Base-by-base conservation (phyloP, 2,888 invertebrate genomes). In the Thecocarcelia acutangulata region DNA sequence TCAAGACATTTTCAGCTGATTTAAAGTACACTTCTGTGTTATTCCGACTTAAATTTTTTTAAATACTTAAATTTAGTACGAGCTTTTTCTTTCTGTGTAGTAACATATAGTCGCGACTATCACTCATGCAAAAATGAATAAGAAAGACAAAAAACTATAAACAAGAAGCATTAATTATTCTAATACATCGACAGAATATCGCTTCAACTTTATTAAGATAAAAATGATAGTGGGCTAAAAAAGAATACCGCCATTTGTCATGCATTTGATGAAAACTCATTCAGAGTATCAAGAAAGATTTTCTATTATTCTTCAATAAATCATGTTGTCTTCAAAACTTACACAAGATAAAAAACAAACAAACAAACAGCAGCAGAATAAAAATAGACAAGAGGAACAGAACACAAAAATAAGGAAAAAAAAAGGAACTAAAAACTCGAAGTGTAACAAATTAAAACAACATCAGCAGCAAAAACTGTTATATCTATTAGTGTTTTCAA, bases 401-500 rank as follows among this genome's bases (percentile, higher is more conserved):
- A 19, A 58, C n/a, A 42, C 12, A 44, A 50, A 40, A 42, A 28
- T 42, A 17, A 24, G 17, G 46, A 56, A n/a, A 9, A 54, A 63
- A 21, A 58, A 56, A 33, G 9, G 33, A 33, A 33, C 1, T 11
- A 37, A 15, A 28, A 33, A n/a, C n/a, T n/a, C n/a, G n/a, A n/a
- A 46, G n/a, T 12, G 19, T 44, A 66, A 48, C 15, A 15, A 37
- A 64, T 21, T 9, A 42, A 17, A 44, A 54, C 33, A 48, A 9
- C 33, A 33, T 8, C 48, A 66, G 40, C 9, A 61, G 40, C 15
- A 70, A 50, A 64, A 70, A 72, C 64, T 59, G 64, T 78, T 72
- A 73, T 72, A 66, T 66, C 72, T 73, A 61, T 78, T 78, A 78
- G 78, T 66, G 72, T 54, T 59, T 66, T 78, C 78, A 73, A 78